These are phyloP conservation scores for Xerus rutilus DNA, from an alignment of 2,797 vertebrate genomes.

Conservation along the genomic window DNA sequence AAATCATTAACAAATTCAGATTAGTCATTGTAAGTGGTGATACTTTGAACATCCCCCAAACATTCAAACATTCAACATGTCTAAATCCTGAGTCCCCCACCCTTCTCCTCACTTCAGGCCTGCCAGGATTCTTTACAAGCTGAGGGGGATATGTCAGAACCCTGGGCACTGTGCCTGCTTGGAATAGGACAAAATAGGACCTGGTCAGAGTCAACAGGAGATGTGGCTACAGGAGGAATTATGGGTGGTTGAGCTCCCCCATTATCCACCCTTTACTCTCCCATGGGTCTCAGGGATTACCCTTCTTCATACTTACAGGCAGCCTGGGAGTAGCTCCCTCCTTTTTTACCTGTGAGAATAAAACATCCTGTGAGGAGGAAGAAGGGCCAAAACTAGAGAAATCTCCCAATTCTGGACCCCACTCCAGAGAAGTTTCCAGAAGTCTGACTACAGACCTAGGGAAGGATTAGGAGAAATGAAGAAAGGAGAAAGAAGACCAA, in stretches of 20 bases:
- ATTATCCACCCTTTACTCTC: neutral
- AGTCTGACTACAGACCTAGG: neutral
- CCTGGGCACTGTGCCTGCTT: neutral
- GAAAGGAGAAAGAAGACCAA: neutral
- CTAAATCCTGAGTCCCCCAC: neutral
- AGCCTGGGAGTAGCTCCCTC: neutral
- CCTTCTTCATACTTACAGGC: neutral
- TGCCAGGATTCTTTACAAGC: neutral
- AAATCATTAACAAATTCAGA: neutral
- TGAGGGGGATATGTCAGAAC: neutral
- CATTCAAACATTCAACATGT: neutral
- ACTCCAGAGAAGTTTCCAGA: neutral
- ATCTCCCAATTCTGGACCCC: neutral
- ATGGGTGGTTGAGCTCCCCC: neutral
- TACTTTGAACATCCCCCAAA: neutral
- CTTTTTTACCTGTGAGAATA: neutral
- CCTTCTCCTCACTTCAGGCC: fast-evolving
- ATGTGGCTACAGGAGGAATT: neutral
- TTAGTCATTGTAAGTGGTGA: neutral
- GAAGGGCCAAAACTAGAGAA: neutral
- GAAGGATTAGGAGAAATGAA: neutral
- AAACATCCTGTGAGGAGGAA: neutral
- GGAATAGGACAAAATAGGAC: neutral
- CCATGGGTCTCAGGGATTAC: neutral
- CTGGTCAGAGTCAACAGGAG: neutral